These are phyloP conservation scores for Peromyscus californicus DNA, from an alignment of 2,113 vertebrate species.

Conservation along the genomic window DNA sequence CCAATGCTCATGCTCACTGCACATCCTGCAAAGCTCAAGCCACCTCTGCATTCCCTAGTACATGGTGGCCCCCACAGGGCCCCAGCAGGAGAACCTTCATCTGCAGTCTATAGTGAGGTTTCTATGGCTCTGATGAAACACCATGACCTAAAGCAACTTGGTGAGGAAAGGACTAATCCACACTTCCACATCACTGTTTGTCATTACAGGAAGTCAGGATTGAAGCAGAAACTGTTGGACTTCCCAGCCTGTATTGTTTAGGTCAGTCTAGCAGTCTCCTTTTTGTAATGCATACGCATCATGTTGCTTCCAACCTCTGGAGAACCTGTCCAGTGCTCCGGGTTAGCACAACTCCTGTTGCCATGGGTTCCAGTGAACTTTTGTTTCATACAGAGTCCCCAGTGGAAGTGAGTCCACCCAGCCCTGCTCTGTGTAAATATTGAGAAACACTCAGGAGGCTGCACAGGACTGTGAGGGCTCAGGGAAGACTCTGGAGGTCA, in stretches of 20 bases:
- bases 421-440: neutral
- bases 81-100: fast-evolving
- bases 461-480: fast-evolving
- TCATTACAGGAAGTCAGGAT: neutral
- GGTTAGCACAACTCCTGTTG: too few relatives aligned
- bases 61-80: fast-evolving
- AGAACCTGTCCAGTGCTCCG: too few relatives aligned
- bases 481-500: fast-evolving
- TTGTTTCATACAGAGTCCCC: neutral
- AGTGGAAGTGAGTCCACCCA: neutral
- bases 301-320: too few relatives aligned
- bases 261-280: too few relatives aligned
- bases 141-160: neutral
- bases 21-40: neutral
- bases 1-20: neutral
- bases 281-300: too few relatives aligned
- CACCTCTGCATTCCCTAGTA: neutral
- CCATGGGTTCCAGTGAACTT: too few relatives aligned
- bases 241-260: too few relatives aligned
- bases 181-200: neutral
- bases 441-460: fast-evolving
- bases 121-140: neutral
- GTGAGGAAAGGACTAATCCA: neutral
- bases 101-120: too few relatives aligned
- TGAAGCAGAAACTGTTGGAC: too few relatives aligned